Percentiles rank a stretch among this genome's conserved stretches.
These are phyloP conservation scores for Lithophane socia DNA, from an alignment of 2,888 invertebrate species.

Conservation along the genomic window DNA sequence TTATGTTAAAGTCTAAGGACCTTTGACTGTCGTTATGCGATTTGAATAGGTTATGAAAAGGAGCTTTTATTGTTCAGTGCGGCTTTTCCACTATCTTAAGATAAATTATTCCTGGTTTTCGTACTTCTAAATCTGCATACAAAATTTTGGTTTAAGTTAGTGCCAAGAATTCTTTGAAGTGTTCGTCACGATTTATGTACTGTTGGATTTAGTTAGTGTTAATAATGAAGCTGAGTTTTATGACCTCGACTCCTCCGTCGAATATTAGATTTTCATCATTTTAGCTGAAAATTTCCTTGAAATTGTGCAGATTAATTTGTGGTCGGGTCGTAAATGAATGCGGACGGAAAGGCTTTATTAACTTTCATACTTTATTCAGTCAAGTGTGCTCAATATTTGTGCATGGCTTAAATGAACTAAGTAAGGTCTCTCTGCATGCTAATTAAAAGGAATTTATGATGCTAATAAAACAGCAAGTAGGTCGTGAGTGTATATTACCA, in stretches of 20 bases:
- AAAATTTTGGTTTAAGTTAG: slow-evolving; percentile 12
- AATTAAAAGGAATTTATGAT: slow-evolving; percentile 41
- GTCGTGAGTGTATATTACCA: slow-evolving; percentile 15
- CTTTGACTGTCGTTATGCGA: slow-evolving; percentile 52
- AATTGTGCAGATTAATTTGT: slow-evolving; percentile 7
- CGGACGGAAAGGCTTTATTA: neutral
- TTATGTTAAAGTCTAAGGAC: slow-evolving; percentile 58
- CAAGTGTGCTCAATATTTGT: slow-evolving; percentile 11
- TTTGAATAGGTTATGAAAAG: slow-evolving; percentile 54
- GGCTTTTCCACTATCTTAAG: slow-evolving; percentile 25
- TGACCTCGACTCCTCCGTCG: neutral
- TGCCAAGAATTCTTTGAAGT: slow-evolving; percentile 16
- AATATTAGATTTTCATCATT: neutral
- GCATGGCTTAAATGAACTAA: neutral
- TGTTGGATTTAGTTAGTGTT: slow-evolving; percentile 24
- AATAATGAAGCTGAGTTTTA: slow-evolving; percentile 12
- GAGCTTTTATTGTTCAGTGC: slow-evolving; percentile 28
- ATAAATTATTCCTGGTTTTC: slow-evolving; percentile 28
- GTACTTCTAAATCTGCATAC: slow-evolving; percentile 9
- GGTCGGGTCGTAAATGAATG: neutral
- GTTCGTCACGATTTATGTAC: slow-evolving; percentile 18
- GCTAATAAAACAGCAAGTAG: slow-evolving; percentile 27
- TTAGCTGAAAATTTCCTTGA: neutral
- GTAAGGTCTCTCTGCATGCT: neutral
- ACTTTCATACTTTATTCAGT: slow-evolving; percentile 16